Conservation (phyloP, 2,888 invertebrate genomes). For the Allolobophora icterica region DNA sequence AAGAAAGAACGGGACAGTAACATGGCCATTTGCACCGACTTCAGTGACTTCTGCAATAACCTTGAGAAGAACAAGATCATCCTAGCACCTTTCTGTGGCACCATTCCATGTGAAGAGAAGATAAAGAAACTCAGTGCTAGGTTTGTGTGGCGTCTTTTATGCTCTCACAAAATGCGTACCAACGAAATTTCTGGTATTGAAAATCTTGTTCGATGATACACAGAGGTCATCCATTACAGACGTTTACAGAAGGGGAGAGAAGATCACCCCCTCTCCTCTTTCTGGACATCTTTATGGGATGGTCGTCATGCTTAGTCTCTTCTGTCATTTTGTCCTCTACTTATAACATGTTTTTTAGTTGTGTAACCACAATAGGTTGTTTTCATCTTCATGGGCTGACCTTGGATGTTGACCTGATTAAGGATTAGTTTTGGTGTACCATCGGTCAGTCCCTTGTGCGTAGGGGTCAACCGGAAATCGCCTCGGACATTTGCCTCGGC, state of each 20-base stretch:
- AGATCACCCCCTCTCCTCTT: background rate
- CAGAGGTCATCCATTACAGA: background rate
- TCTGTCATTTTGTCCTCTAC: no score
- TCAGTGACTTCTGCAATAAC: constrained; percentile 80
- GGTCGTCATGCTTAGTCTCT: no score
- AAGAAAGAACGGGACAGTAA: constrained; percentile 77
- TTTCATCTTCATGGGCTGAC: no score
- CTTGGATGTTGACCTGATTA: no score
- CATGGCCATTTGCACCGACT: constrained; percentile 76
- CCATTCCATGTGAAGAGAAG: constrained; percentile 84
- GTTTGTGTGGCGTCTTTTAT: constrained; percentile 66
- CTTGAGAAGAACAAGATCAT: constrained; percentile 89
- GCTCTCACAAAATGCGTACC: no score
- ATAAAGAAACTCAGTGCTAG: constrained; percentile 94
- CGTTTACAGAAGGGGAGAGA: background rate
- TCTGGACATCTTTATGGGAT: no score
- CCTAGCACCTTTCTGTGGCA: constrained; percentile 94
- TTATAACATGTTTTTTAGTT: no score
- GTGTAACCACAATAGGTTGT: no score
- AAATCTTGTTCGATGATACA: background rate
- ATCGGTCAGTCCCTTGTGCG: no score
- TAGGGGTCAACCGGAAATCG: no score
- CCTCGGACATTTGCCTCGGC: no score
- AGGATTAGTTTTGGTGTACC: no score
- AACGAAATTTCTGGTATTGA: background rate